Base-by-base conservation (phyloP, 2,113 vertebrate genomes). In the Uropsilus gracilis region DNA sequence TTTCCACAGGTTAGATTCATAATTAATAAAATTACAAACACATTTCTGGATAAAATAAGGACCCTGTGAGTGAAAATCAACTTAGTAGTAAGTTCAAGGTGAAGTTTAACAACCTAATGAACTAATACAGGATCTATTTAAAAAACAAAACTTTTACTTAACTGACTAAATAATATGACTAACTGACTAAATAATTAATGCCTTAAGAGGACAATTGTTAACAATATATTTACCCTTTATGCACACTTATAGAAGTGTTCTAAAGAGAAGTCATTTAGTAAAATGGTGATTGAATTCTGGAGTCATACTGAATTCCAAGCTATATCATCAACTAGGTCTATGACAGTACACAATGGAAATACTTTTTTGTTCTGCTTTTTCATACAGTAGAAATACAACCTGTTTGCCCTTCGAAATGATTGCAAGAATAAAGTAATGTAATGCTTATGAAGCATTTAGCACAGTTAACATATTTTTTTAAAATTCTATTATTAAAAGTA, bases 11-110 rank as follows among this genome's bases (percentile, higher is more conserved):
- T 88, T 75, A 87, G 57, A 22, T 26, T 68, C 59, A 85, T 85
- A n/a, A 75, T 73, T 91, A 77, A 72, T 50, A 81, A 92, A 80
- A 12, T 68, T 89, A 92, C 24, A 85, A 59, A 71, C 18, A 89
- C 12, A 82, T 26, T 24, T 86, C 68, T 71, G 32, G 68, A 85
- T 30, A 81, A 72, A 89, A 61, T 26, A 81, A 37, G 57, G 7
- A 72, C 77, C 89, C 13, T n/a, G n/a, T n/a, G n/a, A n/a, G n/a
- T n/a, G 3, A 89, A 89, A 88, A 76, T 69, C 37, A 22, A 73
- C 28, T 73, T 9, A 89, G 20, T 2, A 91, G 6, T 63, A 59
- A 82, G 53, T 69, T 9, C 30, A 39, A 10, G 46, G 57, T 39
- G 50, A 78, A 46, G 48, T 80, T 78, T 61, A 92, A 55, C 30